Percentiles rank a stretch among this genome's conserved stretches.
Evolutionary conservation across 2,888 invertebrate genomes (phyloP).

Genomic region (Drosophila helvetica): DNA sequence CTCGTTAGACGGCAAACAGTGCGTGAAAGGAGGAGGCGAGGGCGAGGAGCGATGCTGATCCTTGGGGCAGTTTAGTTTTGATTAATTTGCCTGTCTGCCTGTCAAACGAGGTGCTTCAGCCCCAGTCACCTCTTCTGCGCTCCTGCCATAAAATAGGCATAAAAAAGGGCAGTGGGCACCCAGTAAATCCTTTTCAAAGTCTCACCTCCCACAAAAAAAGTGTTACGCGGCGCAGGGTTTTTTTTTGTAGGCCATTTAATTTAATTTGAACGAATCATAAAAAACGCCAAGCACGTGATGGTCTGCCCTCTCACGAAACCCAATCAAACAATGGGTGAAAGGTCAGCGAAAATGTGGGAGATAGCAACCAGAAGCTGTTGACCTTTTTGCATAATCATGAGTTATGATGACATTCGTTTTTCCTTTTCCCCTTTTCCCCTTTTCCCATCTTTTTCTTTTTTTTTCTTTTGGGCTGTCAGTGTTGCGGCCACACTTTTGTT

Average conservation of each 20-base stretch:
- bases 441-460: not conserved
- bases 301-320: not conserved
- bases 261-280: slow-evolving; percentile 68
- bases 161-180: slow-evolving; percentile 23
- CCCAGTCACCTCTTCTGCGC: slow-evolving; percentile 15
- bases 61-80: slow-evolving; percentile 73
- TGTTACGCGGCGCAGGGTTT: slow-evolving; percentile 35
- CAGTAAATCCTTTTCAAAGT: slow-evolving; percentile 36
- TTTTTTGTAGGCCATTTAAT: slow-evolving; percentile 64
- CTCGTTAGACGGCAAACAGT: slow-evolving; percentile 71
- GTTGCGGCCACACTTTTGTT: slow-evolving; percentile 1
- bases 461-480: slow-evolving; percentile 8
- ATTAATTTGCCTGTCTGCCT: slow-evolving; percentile 73
- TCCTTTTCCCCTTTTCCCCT: slow-evolving; percentile 20
- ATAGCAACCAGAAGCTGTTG: slow-evolving; percentile 57
- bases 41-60: slow-evolving; percentile 47
- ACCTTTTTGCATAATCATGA: slow-evolving; percentile 78
- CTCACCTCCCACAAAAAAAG: slow-evolving; percentile 24
- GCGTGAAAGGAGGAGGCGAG: slow-evolving; percentile 52
- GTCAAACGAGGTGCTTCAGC: slow-evolving; percentile 57
- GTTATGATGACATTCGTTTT: slow-evolving; percentile 69
- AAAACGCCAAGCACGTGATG: slow-evolving; percentile 47
- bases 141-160: slow-evolving; percentile 45
- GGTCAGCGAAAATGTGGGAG: slow-evolving; percentile 23
- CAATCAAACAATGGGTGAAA: slow-evolving; percentile 31